Conservation (phyloP, 2,797 vertebrate genomes). For the Micromesistius poutassou region DNA sequence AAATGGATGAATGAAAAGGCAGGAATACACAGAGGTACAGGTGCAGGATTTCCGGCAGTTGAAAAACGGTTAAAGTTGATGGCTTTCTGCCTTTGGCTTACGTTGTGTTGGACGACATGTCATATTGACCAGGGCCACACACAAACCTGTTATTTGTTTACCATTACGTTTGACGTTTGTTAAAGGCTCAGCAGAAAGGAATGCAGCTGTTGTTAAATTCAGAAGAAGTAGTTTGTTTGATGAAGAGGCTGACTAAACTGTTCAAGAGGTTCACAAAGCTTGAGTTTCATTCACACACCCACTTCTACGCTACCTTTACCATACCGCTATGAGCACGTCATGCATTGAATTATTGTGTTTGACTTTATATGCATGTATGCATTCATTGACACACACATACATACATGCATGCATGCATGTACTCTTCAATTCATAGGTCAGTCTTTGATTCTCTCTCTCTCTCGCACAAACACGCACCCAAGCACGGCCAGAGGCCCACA, state of each 20-base stretch:
- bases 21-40: neutral
- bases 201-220: neutral
- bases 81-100: too few relatives aligned
- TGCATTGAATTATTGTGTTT: neutral
- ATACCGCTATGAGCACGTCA: neutral
- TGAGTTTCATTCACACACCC: neutral
- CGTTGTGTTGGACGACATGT: too few relatives aligned
- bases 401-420: neutral
- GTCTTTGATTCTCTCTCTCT: too few relatives aligned
- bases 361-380: neutral
- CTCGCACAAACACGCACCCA: neutral
- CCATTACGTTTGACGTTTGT: neutral
- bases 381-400: neutral
- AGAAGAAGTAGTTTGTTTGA: neutral
- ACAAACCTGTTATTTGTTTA: neutral
- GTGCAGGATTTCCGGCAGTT: neutral
- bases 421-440: neutral
- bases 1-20: constrained; percentile 4
- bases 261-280: neutral
- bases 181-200: neutral
- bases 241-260: neutral
- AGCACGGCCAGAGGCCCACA: neutral
- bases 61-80: too few relatives aligned
- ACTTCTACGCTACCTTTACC: neutral
- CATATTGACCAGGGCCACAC: too few relatives aligned